phyloP scores from a whole-genome alignment of 2,888 invertebrate species.

The Pristionchus japonicus region DNA sequence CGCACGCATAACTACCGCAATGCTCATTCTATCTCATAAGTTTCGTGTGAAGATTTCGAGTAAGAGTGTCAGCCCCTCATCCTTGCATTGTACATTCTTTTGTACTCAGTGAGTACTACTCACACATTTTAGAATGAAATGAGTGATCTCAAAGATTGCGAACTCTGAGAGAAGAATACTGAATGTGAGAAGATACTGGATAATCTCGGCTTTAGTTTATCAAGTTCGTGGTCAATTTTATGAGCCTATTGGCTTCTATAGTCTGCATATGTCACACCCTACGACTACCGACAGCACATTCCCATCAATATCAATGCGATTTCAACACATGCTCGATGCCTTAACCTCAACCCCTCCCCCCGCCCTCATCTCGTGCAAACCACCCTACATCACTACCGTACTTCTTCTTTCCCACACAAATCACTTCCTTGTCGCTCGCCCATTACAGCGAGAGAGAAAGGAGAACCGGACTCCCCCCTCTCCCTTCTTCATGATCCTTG shows the following conservation, averaged over 20 bases:
- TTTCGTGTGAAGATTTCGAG: not conserved
- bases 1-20: not conserved
- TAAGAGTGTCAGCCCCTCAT: not conserved
- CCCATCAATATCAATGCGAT: slow-evolving; percentile 17
- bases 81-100: too few species aligned
- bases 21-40: not conserved
- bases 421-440: not conserved
- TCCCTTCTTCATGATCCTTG: not conserved
- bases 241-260: not conserved
- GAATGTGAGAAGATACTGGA: too few species aligned
- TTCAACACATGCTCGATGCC: not conserved
- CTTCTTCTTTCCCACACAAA: not conserved
- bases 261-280: slow-evolving; percentile 2
- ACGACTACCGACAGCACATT: not conserved
- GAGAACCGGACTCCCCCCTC: not conserved
- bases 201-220: not conserved
- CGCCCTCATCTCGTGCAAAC: not conserved
- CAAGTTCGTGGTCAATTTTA: not conserved
- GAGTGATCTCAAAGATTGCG: not conserved
- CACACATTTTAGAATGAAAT: not conserved
- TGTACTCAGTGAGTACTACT: too few species aligned
- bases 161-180: too few species aligned
- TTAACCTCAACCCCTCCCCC: not conserved
- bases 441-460: not conserved
- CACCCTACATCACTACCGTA: slow-evolving; percentile 24